phyloP scores from a whole-genome alignment of 2,113 vertebrate species.

The Caranx melampygus region DNA sequence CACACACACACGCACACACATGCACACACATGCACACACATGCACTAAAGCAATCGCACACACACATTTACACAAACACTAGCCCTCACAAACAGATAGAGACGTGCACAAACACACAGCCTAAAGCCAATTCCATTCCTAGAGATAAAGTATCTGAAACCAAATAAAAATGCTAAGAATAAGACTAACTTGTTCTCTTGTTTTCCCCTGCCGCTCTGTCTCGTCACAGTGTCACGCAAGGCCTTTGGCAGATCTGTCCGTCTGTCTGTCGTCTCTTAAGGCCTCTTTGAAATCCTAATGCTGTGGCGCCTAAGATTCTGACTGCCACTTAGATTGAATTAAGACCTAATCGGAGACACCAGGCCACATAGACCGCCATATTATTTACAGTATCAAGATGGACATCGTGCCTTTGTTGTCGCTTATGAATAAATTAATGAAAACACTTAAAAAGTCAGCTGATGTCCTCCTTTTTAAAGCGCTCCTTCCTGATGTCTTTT shows the following conservation, averaged over 20 bases:
- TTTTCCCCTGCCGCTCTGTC: conserved; percentile 48
- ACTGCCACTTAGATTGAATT: conserved; percentile 78
- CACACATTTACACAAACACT: conserved; percentile 33
- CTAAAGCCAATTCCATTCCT: conserved; percentile 53
- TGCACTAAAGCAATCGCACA: neutral
- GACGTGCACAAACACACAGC: conserved; percentile 47
- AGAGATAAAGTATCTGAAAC: conserved; percentile 65
- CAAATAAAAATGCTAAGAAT: conserved; percentile 54
- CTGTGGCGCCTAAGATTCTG: conserved; percentile 78
- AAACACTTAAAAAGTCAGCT: conserved; percentile 61
- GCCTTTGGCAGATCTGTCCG: conserved; percentile 70
- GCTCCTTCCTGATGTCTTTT: conserved; percentile 32
- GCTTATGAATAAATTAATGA: conserved; percentile 60
- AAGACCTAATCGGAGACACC: conserved; percentile 80
- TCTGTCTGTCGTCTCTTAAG: conserved; percentile 66
- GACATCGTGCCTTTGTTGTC: conserved; percentile 67
- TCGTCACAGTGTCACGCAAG: conserved; percentile 68
- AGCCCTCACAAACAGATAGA: conserved; percentile 28
- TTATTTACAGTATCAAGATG: conserved; percentile 71
- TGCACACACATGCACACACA: conserved; percentile 11
- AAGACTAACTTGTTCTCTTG: conserved; percentile 67
- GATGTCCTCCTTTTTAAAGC: conserved; percentile 39
- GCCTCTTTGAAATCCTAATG: conserved; percentile 75
- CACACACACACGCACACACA: conserved; percentile 6
- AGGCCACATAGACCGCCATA: conserved; percentile 67